Conservation (phyloP, 2,797 vertebrate genomes). For the Vespertilio murinus region DNA sequence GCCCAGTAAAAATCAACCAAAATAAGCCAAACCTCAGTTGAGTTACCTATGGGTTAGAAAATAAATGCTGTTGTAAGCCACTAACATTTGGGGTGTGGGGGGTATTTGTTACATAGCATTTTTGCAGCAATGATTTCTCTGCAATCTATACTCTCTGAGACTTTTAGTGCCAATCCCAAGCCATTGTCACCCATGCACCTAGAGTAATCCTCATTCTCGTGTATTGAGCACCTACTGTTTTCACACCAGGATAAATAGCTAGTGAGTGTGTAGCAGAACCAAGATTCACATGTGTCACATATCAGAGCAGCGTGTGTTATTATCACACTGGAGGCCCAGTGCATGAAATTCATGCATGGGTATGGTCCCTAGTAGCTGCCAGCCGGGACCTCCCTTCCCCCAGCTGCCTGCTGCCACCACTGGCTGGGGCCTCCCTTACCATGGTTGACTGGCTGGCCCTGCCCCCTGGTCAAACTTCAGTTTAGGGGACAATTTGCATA, state of each 20-base stretch:
- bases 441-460: too few relatives aligned
- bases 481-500: too few relatives aligned
- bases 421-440: too few relatives aligned
- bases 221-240: not conserved
- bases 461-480: too few relatives aligned
- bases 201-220: not conserved
- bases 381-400: too few relatives aligned
- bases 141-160: not conserved
- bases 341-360: too few relatives aligned
- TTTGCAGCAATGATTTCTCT: not conserved
- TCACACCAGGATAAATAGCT: not conserved
- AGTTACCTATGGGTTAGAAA: not conserved
- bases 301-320: not conserved
- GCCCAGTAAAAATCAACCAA: not conserved
- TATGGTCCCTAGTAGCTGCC: too few relatives aligned
- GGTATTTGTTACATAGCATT: not conserved
- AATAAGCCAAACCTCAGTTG: conserved; percentile 22
- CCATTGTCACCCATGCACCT: not conserved
- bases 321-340: not conserved
- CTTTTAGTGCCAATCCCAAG: not conserved
- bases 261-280: not conserved
- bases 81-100: not conserved
- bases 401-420: too few relatives aligned
- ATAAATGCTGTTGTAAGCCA: not conserved
- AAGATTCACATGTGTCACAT: not conserved